These are phyloP conservation scores for Cydia strobilella DNA, from an alignment of 1,140 invertebrate species.

Conservation along the genomic window DNA sequence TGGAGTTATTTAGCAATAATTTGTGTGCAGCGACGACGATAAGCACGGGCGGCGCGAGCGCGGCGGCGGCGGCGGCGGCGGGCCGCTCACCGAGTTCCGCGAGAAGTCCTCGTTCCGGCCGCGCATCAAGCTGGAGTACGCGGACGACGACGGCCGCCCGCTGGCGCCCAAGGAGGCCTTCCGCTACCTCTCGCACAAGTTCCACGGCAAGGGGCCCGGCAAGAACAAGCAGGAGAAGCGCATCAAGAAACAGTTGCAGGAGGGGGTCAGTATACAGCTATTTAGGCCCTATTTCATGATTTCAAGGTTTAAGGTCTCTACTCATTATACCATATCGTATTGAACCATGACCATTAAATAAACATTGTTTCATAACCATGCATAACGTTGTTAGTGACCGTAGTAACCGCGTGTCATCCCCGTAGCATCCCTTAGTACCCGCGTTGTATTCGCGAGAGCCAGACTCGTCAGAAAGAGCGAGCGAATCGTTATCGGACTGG, in stretches of 20 bases:
- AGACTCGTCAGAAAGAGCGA: too few relatives aligned
- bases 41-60: slow-evolving; percentile 65
- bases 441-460: too few relatives aligned
- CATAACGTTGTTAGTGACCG: too few relatives aligned
- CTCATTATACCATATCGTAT: too few relatives aligned
- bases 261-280: slow-evolving; percentile 84
- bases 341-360: too few relatives aligned
- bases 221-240: slow-evolving; percentile 99
- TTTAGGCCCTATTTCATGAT: too few relatives aligned
- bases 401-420: too few relatives aligned
- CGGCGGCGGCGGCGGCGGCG: slow-evolving; percentile 84
- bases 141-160: slow-evolving; percentile 95
- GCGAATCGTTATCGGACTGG: too few relatives aligned
- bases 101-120: slow-evolving; percentile 97
- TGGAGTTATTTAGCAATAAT: too few relatives aligned
- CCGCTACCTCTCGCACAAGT: slow-evolving; percentile 96
- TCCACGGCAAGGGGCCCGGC: slow-evolving; percentile 99
- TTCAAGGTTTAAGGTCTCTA: too few relatives aligned
- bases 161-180: slow-evolving; percentile 98
- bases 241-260: slow-evolving; percentile 96
- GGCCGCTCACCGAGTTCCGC: slow-evolving; percentile 95
- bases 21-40: slow-evolving; percentile 57
- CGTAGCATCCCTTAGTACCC: too few relatives aligned
- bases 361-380: too few relatives aligned
- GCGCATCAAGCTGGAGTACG: slow-evolving; percentile 98